Conservation (phyloP, 2,113 vertebrate species). For the Eidolon helvum region DNA sequence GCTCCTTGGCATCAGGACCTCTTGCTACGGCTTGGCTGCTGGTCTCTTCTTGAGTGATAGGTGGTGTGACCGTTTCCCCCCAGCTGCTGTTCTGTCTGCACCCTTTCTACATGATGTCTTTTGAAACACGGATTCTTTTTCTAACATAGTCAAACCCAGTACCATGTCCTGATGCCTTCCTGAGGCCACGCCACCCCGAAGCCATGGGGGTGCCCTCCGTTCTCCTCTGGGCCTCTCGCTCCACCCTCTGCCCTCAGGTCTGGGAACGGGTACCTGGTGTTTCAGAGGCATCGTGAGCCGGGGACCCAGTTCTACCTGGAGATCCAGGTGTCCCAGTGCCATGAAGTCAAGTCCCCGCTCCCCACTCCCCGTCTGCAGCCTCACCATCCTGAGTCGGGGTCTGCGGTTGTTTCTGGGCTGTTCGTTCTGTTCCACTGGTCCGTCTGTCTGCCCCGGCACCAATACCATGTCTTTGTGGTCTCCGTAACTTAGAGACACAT, state of each 20-base stretch:
- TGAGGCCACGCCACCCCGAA: not conserved
- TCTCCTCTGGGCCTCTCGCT: not conserved
- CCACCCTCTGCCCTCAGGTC: not conserved
- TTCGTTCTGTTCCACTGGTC: not conserved
- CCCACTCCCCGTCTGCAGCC: too few relatives aligned
- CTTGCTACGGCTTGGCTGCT: too few relatives aligned
- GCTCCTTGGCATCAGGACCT: not conserved
- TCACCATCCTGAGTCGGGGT: not conserved
- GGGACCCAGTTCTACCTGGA: too few relatives aligned
- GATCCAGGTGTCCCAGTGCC: accelerated
- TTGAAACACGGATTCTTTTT: too few relatives aligned
- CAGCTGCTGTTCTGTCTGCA: not conserved
- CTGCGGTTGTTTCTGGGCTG: not conserved
- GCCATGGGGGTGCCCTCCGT: not conserved
- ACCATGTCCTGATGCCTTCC: not conserved
- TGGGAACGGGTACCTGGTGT: not conserved
- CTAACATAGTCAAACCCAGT: not conserved
- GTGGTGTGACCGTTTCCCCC: too few relatives aligned
- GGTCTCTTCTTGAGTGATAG: not conserved
- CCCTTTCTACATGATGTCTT: not conserved
- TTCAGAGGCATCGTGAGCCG: not conserved
- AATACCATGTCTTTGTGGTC: accelerated
- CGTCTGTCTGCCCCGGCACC: not conserved
- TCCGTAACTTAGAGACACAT: accelerated
- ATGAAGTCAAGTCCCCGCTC: not conserved